Percentiles rank a stretch among this genome's conserved stretches.
Conservation (phyloP, 2,797 vertebrate genomes). For the Ambastaia sidthimunki region DNA sequence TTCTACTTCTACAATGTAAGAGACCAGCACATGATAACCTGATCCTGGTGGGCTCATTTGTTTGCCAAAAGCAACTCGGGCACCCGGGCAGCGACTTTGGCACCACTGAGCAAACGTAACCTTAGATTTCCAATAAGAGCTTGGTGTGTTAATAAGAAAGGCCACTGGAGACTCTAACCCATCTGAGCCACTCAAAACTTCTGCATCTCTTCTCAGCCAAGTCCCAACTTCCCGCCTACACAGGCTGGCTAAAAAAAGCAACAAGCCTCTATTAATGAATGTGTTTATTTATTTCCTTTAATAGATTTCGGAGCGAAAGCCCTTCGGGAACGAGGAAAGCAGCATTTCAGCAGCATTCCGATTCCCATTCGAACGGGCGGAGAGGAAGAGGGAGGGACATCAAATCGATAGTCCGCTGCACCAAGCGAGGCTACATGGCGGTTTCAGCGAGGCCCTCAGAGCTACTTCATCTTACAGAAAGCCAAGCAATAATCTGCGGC, state of each 20-base stretch:
- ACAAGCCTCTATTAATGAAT: conserved; percentile 59
- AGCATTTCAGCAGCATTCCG: conserved; percentile 57
- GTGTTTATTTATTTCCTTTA: conserved; percentile 64
- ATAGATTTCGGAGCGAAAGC: conserved; percentile 55
- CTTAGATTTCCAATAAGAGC: conserved; percentile 46
- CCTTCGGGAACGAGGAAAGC: conserved; percentile 52
- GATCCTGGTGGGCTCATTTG: conserved; percentile 28
- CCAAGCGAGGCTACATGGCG: conserved; percentile 44
- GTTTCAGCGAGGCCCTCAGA: conserved; percentile 37
- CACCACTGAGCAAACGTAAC: conserved; percentile 42
- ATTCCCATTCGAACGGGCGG: conserved; percentile 41
- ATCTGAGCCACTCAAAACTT: conserved; percentile 44
- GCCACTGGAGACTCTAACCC: conserved; percentile 44
- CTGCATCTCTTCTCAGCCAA: conserved; percentile 20
- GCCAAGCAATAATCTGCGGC: conserved; percentile 52
- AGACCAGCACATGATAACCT: conserved; percentile 41
- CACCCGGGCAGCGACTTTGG: conserved; percentile 20
- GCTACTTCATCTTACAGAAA: conserved; percentile 57
- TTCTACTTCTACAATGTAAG: conserved; percentile 32
- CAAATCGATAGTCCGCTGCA: conserved; percentile 56
- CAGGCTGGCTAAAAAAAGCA: conserved; percentile 57
- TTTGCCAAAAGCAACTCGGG: conserved; percentile 35
- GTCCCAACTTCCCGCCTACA: conserved; percentile 32
- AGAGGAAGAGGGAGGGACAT: conserved; percentile 33
- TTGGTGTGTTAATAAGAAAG: conserved; percentile 44